A percentile compares a stretch with the other conserved stretches of the same genome.
These are phyloP conservation scores for Phymanthus crucifer DNA, from an alignment of 92 coral and sea anemone genomes.

Conservation along the genomic window DNA sequence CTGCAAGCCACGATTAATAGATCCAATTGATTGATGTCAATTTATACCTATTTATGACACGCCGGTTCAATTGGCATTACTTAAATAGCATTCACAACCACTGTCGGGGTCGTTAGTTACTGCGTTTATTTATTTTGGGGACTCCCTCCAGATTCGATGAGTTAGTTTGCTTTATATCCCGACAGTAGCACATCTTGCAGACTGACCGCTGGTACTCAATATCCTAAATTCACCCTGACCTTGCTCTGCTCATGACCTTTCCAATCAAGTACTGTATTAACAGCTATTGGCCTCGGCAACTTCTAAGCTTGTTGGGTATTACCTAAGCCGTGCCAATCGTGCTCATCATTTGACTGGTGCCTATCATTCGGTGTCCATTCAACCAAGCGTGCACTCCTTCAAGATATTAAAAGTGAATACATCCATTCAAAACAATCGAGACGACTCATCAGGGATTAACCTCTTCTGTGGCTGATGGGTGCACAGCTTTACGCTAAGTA, in stretches of 20 bases:
- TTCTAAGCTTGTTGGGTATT: not conserved
- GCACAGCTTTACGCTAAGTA: constrained; percentile 14
- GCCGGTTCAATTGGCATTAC: constrained; percentile 64
- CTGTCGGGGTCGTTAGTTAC: constrained; percentile 76
- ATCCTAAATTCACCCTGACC: not conserved
- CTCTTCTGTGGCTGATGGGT: constrained; percentile 19
- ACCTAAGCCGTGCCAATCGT: constrained; percentile 11
- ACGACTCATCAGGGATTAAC: constrained; percentile 45
- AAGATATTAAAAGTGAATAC: constrained; percentile 41
- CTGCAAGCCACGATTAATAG: constrained; percentile 83
- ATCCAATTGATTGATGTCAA: constrained; percentile 89
- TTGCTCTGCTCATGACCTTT: not conserved
- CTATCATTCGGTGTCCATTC: constrained; percentile 21
- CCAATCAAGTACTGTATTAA: not conserved
- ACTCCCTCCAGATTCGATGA: constrained; percentile 10
- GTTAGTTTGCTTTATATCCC: constrained; percentile 1
- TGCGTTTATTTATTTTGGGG: constrained; percentile 52
- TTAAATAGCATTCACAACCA: constrained; percentile 51
- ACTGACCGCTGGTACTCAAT: not conserved
- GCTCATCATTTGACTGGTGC: not conserved
- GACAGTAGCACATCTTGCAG: not conserved
- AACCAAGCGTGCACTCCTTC: constrained; percentile 31
- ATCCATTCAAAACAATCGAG: constrained; percentile 20
- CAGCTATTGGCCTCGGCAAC: not conserved
- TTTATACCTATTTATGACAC: constrained; percentile 95